Base-by-base conservation (phyloP, 2,888 invertebrate species). In the Trichogramma dendrolimi region DNA sequence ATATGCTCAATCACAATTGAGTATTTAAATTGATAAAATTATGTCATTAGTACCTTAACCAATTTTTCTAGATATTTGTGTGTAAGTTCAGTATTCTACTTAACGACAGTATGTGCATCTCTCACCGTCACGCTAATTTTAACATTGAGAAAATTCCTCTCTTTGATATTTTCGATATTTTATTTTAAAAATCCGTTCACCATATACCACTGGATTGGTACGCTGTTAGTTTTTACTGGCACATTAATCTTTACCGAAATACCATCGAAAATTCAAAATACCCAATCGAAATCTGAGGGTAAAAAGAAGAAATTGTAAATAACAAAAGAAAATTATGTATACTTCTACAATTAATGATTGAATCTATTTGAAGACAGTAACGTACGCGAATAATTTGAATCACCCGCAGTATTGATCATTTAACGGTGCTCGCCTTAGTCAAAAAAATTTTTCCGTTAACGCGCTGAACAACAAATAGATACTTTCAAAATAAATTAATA, bases 111-210 rank as follows among this genome's bases (percentile, higher is more conserved):
- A 79, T 96, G 95, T 75, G 86, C 93, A 0, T 96, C 97, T 0
- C 80, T 99, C 51, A 94, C 95, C 0, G 96, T 99, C 1, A 98
- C 97, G 0, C 82, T 99, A 69, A 94, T 99, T 0, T 91, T 99
- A 42, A 99, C 99, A 0, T 80, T 98, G 59, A 84, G 99, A 55
- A 99, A 99, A 81, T 99, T 99, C 76, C 85, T 94, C 43, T 96
- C 96, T 0, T 82, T 99, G 46, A 79, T 99, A n/a, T 91, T 99
- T 75, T 98, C 97, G 0, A 96, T 99, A 69, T 71, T 93, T 55
- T 95, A 96, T 79, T 99, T 99, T 77, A 85, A 88, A 71, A 99
- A 98, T 82, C 90, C 94, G 0, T 99, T 99, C 75, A 97, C 96
- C 0, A 6, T 86, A 0, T 86, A 86, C 52, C 98, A 99, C 77